Evolutionary conservation across 2,113 vertebrate species (phyloP).

Genomic region (Pachyramphus minor): DNA sequence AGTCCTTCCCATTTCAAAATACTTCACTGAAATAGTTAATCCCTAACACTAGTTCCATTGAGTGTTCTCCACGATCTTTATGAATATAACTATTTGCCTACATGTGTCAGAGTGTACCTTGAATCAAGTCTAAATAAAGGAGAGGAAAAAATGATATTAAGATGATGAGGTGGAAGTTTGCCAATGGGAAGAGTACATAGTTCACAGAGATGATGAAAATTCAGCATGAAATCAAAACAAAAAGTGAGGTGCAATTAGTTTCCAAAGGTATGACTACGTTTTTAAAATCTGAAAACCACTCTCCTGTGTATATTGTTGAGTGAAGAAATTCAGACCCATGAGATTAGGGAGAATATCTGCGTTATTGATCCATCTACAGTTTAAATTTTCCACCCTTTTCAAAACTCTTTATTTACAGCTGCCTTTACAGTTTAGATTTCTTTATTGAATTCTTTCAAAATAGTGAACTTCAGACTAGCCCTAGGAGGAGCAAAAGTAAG

Average conservation of each 20-base stretch:
- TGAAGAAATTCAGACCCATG: neutral
- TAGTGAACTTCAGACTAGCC: neutral
- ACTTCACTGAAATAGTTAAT: neutral
- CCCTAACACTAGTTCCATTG: neutral
- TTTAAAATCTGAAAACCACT: neutral
- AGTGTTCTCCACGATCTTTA: neutral
- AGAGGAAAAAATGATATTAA: neutral
- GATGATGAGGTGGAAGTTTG: neutral
- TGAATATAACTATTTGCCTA: neutral
- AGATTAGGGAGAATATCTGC: neutral
- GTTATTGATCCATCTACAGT: neutral
- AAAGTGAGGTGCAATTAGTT: neutral
- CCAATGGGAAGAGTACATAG: neutral
- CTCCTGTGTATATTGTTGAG: neutral
- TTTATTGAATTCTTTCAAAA: neutral
- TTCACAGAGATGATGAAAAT: neutral
- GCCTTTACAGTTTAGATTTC: neutral
- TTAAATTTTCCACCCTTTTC: neutral
- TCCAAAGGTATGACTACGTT: neutral
- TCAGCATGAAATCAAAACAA: neutral
- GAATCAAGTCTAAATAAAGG: neutral
- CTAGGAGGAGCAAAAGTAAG: accelerated
- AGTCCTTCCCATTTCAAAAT: neutral
- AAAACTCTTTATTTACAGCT: neutral
- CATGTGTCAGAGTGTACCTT: neutral